Base-by-base conservation (phyloP, 1,140 invertebrate species). In the Bicyclus anynana region DNA sequence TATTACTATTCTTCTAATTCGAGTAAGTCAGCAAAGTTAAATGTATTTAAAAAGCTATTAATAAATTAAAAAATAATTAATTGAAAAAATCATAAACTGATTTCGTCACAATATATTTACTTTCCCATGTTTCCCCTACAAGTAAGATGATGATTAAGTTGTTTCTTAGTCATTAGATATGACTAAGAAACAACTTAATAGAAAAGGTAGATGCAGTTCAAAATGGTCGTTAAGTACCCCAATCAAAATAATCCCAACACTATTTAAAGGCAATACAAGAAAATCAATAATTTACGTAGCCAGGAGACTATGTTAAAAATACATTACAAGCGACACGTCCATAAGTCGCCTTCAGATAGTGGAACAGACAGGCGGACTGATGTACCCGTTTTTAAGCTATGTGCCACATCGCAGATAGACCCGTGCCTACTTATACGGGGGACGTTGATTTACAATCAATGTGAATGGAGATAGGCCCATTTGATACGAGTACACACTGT, bases 401-500 rank as follows among this genome's bases (percentile, higher is more conserved):
- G 44, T 47, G 14, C 44, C 44, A 47, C 44, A 26, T 47, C 14
- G 14, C 17, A 47, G 44, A 50, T 49, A 49, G 47, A 48, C 23
- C 38, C 42, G 54, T 57, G 54, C 61, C 60, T 59, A 59, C 71
- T 55, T 76, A 74, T 76, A 74, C 38, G 72, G 72, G 23, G 52
- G 74, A 80, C 74, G 68, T 74, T 80, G 77, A 80, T 80, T 76
- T 80, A 80, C 47, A 61, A 61, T 53, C 64, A 52, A 66, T 56
- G 69, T 67, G 73, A 73, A 77, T 68, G 65, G 57, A 69, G 69
- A 74, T 75, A 69, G 65, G 62, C 64, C 64, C 46, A 62, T 60
- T 65, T 69, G 67, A 73, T 69, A n/a, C n/a, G n/a, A n/a, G n/a
- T n/a, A 49, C 55, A 71, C 54, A 57, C 59, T 68, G 53, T 17